Evolutionary conservation across 2,888 invertebrate species (phyloP), one percentile per base, ranked within the genome.

Genomic region (Margaritifera margaritifera): DNA sequence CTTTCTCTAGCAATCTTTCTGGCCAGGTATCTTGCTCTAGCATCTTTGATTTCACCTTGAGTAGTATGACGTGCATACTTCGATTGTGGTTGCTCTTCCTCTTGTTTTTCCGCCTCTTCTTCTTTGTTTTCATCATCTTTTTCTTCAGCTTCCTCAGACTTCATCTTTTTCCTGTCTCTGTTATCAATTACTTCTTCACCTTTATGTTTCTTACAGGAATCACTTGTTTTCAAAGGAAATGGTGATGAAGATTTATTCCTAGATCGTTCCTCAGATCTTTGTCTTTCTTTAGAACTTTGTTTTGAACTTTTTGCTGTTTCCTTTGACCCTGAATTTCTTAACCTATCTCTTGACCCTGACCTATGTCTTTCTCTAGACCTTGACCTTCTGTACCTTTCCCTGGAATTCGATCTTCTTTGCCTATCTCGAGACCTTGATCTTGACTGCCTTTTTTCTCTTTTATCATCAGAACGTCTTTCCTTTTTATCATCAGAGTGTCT

Each of bases 21-120:
- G 8, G 74, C 79, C 56, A 86, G 74, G 68, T 83, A 86, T 51
- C 86, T 64, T 52, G 77, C 77, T 63, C 74, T 77, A 4, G 85
- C 85, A 62, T 80, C 84, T 51, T 72, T 69, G 8, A 81, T 70
- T 19, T 75, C 75, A 22, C 65, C 68, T 4, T 72, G 79, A 50
- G 79, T 78, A n/a, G 82, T 83, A 50, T 79, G 75, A 61, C 78
- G 71, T 15, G 79, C 80, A 73, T 79, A 84, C 66, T 81, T 85
- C 5, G 68, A 55, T 50, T 73, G 67, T 15, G 24, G 53, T 24
- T 51, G 18, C 6, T 62, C 66, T 20, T 54, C 24, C 24, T 53
- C 27, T 31, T 58, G 54, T 8, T 63, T 69, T 27, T 63, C 68
- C 11, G 22, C 31, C 27, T 57, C 54, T 27, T 62, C 68, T 24